These are phyloP conservation scores for Triops cancriformis DNA, from an alignment of 1,140 invertebrate genomes.

Conservation along the genomic window DNA sequence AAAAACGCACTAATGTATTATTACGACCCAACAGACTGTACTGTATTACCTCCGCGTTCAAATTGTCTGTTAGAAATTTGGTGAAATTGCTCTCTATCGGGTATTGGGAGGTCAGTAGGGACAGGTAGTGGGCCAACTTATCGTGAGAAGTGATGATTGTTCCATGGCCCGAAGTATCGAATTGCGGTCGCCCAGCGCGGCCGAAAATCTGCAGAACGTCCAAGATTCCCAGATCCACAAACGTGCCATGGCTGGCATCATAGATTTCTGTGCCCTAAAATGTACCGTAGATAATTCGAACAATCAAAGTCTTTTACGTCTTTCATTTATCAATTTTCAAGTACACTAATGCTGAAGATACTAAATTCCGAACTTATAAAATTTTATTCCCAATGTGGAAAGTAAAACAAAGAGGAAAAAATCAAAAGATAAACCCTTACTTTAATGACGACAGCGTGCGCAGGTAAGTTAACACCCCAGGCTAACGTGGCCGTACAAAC, in stretches of 20 bases:
- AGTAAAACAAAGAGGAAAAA: too few relatives aligned
- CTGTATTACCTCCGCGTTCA: constrained; percentile 83
- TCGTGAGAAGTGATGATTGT: constrained; percentile 91
- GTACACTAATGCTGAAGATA: neutral
- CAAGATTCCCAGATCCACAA: constrained; percentile 90
- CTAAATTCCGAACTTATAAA: too few relatives aligned
- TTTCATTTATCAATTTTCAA: neutral
- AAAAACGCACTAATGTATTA: constrained; percentile 22
- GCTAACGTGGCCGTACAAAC: constrained; percentile 96
- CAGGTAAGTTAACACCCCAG: constrained; percentile 98
- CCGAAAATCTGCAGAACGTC: constrained; percentile 99
- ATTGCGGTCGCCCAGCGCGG: constrained; percentile 84
- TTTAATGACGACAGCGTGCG: constrained; percentile 93
- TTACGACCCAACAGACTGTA: neutral
- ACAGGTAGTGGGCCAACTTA: constrained; percentile 89
- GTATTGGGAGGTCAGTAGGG: constrained; percentile 88
- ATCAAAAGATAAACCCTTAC: constrained; percentile 41
- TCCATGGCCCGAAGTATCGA: constrained; percentile 82
- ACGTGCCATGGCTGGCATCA: constrained; percentile 87
- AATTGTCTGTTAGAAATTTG: constrained; percentile 82
- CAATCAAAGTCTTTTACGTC: neutral
- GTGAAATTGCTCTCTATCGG: constrained; percentile 98
- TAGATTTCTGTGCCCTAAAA: constrained; percentile 91
- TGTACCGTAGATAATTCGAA: neutral
- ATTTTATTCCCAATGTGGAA: too few relatives aligned